phyloP scores from a whole-genome alignment of 2,113 vertebrate species.

The Zootoca vivipara region DNA sequence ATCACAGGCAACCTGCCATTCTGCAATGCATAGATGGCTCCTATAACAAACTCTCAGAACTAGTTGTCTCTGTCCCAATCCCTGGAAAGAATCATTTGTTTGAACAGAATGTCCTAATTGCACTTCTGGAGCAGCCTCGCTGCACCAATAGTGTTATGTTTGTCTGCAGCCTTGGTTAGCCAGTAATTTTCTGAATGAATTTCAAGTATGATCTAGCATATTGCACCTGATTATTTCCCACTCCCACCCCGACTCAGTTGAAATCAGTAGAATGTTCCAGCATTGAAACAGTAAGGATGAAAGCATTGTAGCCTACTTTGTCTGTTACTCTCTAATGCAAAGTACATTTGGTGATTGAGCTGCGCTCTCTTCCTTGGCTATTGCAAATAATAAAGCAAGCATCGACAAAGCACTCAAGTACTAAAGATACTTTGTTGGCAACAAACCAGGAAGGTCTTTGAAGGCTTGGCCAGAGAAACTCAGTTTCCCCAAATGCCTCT shows the following conservation, averaged over 20 bases:
- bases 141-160: not conserved
- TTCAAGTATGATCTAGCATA: slow-evolving; percentile 1
- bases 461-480: not conserved
- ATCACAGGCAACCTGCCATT: not conserved
- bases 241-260: slow-evolving; percentile 29
- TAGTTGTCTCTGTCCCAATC: not conserved
- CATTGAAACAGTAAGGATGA: not conserved
- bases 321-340: not conserved
- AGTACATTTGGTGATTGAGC: not conserved
- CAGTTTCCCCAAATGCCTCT: not conserved
- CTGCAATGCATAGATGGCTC: not conserved
- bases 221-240: slow-evolving; percentile 9
- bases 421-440: not conserved
- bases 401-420: not conserved
- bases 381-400: slow-evolving; percentile 13
- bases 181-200: slow-evolving; percentile 17
- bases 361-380: not conserved
- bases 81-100: not conserved
- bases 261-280: not conserved
- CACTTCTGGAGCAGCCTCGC: not conserved
- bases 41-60: not conserved
- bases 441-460: not conserved
- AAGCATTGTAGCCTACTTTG: not conserved
- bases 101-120: not conserved
- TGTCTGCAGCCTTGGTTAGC: not conserved